These are phyloP conservation scores for Leptatherina wallacei DNA, from an alignment of 2,797 vertebrate species.

Conservation along the genomic window DNA sequence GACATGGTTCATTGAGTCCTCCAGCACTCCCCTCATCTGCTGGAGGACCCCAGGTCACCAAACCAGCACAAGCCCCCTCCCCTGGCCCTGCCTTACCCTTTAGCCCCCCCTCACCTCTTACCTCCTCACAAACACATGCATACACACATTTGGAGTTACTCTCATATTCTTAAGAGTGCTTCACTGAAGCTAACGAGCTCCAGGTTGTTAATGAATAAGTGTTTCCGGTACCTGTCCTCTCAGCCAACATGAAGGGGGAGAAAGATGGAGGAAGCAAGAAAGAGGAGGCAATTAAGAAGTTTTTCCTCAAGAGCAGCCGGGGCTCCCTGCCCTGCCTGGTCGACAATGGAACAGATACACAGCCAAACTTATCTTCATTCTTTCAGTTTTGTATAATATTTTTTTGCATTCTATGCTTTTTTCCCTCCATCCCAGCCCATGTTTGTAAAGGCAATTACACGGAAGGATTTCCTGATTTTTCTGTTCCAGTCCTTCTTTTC, in stretches of 20 bases:
- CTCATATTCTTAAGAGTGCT: conserved; percentile 58
- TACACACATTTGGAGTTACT: conserved; percentile 37
- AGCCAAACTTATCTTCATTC: conserved; percentile 21
- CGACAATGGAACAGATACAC: conserved; percentile 50
- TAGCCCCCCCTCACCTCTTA: conserved; percentile 54
- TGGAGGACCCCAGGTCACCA: conserved; percentile 65
- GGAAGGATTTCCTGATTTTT: conserved; percentile 32
- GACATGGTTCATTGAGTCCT: conserved; percentile 60
- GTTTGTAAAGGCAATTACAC: conserved; percentile 15
- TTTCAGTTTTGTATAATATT: conserved; percentile 16
- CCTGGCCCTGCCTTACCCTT: conserved; percentile 59
- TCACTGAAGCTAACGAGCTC: conserved; percentile 60
- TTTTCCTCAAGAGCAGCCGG: conserved; percentile 40
- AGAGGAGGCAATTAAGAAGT: conserved; percentile 56
- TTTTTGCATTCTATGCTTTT: background rate
- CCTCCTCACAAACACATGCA: conserved; percentile 43
- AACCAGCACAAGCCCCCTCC: conserved; percentile 32
- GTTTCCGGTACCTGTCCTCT: conserved; percentile 73
- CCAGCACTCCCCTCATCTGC: conserved; percentile 59
- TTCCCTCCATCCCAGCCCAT: background rate
- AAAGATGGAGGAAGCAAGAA: conserved; percentile 34
- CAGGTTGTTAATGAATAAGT: conserved; percentile 71
- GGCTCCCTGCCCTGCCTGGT: conserved; percentile 56
- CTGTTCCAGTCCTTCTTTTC: conserved; percentile 61
- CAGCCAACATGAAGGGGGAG: conserved; percentile 35